Conservation (phyloP, 2,797 vertebrate species). For the Hippoglossus hippoglossus region DNA sequence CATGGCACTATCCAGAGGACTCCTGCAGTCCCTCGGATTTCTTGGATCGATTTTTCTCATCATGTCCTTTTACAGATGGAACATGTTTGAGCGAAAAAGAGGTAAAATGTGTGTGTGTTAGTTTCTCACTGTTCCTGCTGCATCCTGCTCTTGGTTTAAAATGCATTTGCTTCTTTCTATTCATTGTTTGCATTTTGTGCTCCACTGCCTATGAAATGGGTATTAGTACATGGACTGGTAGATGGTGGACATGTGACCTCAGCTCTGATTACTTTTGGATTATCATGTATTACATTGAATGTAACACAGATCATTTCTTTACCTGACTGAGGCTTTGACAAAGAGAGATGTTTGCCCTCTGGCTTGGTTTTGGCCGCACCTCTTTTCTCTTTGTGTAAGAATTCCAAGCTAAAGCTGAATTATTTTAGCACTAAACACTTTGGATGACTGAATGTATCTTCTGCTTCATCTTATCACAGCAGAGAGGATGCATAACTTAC, state of each 20-base stretch:
- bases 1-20: background rate
- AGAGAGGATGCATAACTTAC: background rate
- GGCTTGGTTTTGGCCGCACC: too few relatives aligned
- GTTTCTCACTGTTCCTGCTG: background rate
- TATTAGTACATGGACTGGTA: background rate
- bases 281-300: too few relatives aligned
- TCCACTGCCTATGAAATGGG: background rate
- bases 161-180: background rate
- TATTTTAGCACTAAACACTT: background rate
- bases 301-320: background rate
- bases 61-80: background rate
- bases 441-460: background rate
- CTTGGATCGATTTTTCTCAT: background rate
- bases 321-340: background rate
- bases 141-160: background rate
- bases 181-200: background rate
- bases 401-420: background rate
- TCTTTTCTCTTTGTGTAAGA: background rate
- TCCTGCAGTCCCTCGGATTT: background rate
- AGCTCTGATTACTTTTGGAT: slow-evolving; percentile 1
- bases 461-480: background rate
- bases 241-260: background rate
- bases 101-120: slow-evolving; percentile 11
- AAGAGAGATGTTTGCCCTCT: background rate
- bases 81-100: background rate